These are phyloP conservation scores for Conistra vaccinii DNA, from an alignment of 2,888 invertebrate genomes.

Conservation along the genomic window DNA sequence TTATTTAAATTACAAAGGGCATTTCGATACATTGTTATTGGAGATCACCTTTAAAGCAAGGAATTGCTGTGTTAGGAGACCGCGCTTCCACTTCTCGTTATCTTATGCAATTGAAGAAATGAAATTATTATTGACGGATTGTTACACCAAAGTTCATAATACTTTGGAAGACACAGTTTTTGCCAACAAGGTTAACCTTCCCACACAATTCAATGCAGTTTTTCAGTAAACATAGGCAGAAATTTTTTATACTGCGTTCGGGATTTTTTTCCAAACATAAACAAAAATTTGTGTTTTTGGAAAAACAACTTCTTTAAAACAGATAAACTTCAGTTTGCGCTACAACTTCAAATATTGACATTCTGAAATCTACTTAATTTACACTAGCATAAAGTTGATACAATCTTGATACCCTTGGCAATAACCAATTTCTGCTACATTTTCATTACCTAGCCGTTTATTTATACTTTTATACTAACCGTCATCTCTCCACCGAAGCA, in stretches of 20 bases:
- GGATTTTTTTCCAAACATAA: neutral
- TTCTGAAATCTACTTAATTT: slow-evolving; percentile 5
- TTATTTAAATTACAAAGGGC: too few relatives aligned
- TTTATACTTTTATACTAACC: slow-evolving; percentile 87
- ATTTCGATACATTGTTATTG: too few relatives aligned
- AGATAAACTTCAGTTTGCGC: neutral
- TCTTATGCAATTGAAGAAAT: too few relatives aligned
- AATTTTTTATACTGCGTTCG: neutral
- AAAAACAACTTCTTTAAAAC: neutral
- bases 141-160: neutral
- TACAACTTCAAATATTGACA: neutral
- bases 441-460: too few relatives aligned
- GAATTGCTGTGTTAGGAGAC: too few relatives aligned
- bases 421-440: neutral
- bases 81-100: too few relatives aligned
- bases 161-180: neutral
- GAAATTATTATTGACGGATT: neutral
- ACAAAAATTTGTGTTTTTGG: neutral
- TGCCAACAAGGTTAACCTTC: neutral
- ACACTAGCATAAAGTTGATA: neutral
- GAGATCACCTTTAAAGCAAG: too few relatives aligned
- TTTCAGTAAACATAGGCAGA: neutral
- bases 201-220: neutral
- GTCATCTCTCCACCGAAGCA: slow-evolving; percentile 99
- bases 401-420: neutral